A percentile compares a stretch with the other conserved stretches of the same genome.
Evolutionary conservation across 2,113 vertebrate genomes (phyloP).

Genomic region (Tinamus guttatus): DNA sequence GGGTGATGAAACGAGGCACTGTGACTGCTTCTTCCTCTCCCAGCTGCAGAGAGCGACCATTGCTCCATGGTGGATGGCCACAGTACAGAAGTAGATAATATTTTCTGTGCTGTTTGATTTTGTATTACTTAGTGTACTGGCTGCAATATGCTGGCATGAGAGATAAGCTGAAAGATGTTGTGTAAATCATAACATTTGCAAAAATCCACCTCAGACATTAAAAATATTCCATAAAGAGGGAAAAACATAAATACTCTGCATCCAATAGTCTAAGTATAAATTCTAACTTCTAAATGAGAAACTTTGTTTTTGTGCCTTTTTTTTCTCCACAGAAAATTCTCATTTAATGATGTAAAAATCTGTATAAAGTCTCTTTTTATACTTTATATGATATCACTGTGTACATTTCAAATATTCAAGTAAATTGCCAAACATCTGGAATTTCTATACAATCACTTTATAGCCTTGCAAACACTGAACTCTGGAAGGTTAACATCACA

Average conservation of each 20-base stretch:
- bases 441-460: not conserved
- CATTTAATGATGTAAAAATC: not conserved
- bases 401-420: not conserved
- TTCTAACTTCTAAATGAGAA: not conserved
- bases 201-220: not conserved
- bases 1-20: not conserved
- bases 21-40: fast-evolving
- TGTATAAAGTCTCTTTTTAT: not conserved
- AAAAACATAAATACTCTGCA: not conserved
- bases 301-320: not conserved
- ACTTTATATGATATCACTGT: not conserved
- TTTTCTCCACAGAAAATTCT: not conserved
- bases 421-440: not conserved
- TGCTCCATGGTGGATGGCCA: not conserved
- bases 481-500: not conserved
- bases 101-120: not conserved
- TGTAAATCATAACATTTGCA: not conserved
- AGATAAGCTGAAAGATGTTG: not conserved
- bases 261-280: not conserved
- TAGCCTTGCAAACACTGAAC: not conserved
- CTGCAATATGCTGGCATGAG: not conserved
- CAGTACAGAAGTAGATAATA: not conserved
- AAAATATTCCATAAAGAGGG: not conserved
- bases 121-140: not conserved
- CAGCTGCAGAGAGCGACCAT: not conserved